A percentile compares a stretch with the other conserved stretches of the same genome.
Evolutionary conservation across 2,797 vertebrate species (phyloP).

Genomic region (Sternarchorhynchus goeldii): DNA sequence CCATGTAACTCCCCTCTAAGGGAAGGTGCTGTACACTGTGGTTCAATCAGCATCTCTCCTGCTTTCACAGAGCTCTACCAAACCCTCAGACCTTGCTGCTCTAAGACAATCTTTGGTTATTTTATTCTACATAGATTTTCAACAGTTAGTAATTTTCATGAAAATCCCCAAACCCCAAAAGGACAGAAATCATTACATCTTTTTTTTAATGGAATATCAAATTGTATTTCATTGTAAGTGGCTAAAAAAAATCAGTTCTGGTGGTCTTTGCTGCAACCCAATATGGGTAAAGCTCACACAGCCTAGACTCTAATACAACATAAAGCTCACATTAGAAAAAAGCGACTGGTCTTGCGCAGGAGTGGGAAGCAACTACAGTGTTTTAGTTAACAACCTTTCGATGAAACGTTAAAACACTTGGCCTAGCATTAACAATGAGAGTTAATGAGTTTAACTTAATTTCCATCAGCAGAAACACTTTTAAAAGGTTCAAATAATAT

Average conservation of each 20-base stretch:
- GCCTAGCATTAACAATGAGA: neutral
- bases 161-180: too few relatives aligned
- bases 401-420: neutral
- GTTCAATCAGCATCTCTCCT: too few relatives aligned
- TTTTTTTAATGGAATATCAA: neutral
- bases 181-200: too few relatives aligned
- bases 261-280: constrained; percentile 62
- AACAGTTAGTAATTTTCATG: too few relatives aligned
- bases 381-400: constrained; percentile 2
- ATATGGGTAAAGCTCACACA: constrained; percentile 69
- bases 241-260: constrained; percentile 3
- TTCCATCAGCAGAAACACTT: neutral
- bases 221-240: neutral
- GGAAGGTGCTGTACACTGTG: too few relatives aligned
- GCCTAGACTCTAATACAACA: constrained; percentile 37
- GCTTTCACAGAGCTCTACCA: too few relatives aligned
- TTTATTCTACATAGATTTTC: too few relatives aligned
- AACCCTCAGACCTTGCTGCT: too few relatives aligned
- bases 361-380: constrained; percentile 9
- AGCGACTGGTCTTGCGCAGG: constrained; percentile 10
- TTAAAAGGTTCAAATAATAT: too few relatives aligned
- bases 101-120: too few relatives aligned
- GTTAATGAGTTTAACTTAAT: neutral
- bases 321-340: constrained; percentile 14
- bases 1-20: too few relatives aligned